phyloP scores from a whole-genome alignment of 2,797 vertebrate species.

The Toxotes lorentzi region DNA sequence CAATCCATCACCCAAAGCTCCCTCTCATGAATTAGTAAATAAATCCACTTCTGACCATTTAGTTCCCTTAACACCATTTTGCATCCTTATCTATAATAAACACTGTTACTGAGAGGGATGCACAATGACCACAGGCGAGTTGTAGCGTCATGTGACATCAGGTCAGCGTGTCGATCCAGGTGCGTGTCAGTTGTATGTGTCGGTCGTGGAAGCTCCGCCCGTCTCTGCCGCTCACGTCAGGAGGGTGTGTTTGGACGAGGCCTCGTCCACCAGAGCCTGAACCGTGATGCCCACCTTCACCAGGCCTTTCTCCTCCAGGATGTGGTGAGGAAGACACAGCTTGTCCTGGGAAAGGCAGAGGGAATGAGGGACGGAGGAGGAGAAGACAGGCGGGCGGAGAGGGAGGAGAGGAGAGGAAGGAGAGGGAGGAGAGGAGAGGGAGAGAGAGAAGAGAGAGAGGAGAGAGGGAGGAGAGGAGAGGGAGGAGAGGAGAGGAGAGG shows the following conservation, averaged over 20 bases:
- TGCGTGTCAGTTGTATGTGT: background rate
- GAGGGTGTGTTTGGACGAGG: slow-evolving; percentile 80
- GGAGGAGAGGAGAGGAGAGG: slow-evolving; percentile 4
- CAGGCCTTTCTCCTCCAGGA: slow-evolving; percentile 96
- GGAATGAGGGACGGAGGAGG: slow-evolving; percentile 2
- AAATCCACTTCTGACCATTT: slow-evolving; percentile 8
- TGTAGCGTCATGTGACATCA: background rate
- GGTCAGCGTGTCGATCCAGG: slow-evolving; percentile 5
- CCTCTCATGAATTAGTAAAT: slow-evolving; percentile 8
- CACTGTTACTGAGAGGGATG: slow-evolving; percentile 6
- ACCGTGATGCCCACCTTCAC: slow-evolving; percentile 92
- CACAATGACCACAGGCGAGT: slow-evolving; percentile 10
- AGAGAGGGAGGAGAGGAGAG: background rate
- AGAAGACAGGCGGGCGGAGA: slow-evolving; percentile 12
- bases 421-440: too few relatives aligned
- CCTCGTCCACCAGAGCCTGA: slow-evolving; percentile 91
- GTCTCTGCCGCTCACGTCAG: slow-evolving; percentile 83
- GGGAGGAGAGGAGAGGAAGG: background rate
- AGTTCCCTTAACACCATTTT: slow-evolving; percentile 30
- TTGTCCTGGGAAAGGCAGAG: slow-evolving; percentile 86
- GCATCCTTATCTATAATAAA: slow-evolving; percentile 22
- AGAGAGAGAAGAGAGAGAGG: too few relatives aligned
- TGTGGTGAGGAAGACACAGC: slow-evolving; percentile 97
- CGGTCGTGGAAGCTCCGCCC: slow-evolving; percentile 10
- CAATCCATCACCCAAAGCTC: background rate